Evolutionary conservation across 64 coral and sea anemone species (phyloP).

Genomic region (Montipora foliosa): DNA sequence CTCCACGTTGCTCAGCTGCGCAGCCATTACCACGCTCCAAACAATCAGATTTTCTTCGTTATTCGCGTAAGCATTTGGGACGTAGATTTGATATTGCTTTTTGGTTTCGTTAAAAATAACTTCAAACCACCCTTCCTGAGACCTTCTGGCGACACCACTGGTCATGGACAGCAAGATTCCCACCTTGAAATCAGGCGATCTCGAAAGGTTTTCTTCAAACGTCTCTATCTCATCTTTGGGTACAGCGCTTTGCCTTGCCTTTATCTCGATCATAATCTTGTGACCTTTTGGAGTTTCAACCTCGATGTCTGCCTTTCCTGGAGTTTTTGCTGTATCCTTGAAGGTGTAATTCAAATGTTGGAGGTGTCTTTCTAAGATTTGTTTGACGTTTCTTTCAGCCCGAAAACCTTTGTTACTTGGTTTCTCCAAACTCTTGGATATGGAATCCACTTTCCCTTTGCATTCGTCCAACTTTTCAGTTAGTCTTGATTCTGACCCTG

Average conservation of each 20-base stretch:
- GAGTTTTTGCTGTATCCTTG: not conserved
- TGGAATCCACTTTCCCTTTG: not conserved
- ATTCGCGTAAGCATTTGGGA: constrained; percentile 24
- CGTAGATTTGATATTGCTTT: constrained; percentile 42
- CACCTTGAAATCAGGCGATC: constrained; percentile 5
- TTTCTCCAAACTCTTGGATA: not conserved
- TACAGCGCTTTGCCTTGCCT: not conserved
- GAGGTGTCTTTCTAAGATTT: not conserved
- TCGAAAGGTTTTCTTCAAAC: not conserved
- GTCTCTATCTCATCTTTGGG: constrained; percentile 18
- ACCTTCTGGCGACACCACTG: constrained; percentile 25
- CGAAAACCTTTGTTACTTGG: constrained; percentile 20
- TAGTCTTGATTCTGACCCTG: not conserved
- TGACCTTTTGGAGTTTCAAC: constrained; percentile 16
- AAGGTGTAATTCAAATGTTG: not conserved
- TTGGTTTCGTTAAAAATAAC: not conserved
- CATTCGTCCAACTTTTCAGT: not conserved
- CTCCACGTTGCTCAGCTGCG: not conserved
- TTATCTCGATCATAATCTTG: constrained; percentile 40
- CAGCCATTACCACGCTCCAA: constrained; percentile 53
- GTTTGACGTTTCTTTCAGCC: constrained; percentile 1
- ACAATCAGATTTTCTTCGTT: constrained; percentile 13
- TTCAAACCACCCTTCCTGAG: constrained; percentile 26
- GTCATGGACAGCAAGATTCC: constrained; percentile 35
- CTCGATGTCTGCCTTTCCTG: constrained; percentile 8